Evolutionary conservation across 2,888 invertebrate species (phyloP), one percentile per base, ranked within the genome.

Genomic region (Galerucella calmariensis): DNA sequence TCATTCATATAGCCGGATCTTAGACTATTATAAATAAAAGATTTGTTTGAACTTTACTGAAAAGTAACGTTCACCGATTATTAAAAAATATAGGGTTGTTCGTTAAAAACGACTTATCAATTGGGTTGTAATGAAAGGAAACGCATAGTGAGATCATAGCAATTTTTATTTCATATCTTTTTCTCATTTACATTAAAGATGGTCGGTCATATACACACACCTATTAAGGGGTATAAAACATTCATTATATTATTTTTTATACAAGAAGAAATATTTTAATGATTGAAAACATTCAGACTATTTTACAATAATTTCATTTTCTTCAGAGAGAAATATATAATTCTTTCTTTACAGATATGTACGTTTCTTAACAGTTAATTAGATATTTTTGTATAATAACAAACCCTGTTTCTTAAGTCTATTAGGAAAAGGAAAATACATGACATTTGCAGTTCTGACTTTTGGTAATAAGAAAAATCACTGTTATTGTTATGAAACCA

Each of bases 191-290:
- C 80, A 78, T 76, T 75, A 56, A 77, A 73, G 72, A 69, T 77
- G 79, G 77, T 77, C 35, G 35, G 6, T 46, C 14, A 27, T 20
- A 65, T 48, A 69, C 11, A 72, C 79, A 82, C 79, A 83, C 81
- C 80, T 73, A 81, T 72, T 75, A 75, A 80, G 82, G 35, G 83
- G 83, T 84, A 83, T 79, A 83, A 84, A 84, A 83, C 84, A 84
- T 82, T 80, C 72, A 83, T 74, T 81, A 35, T 35, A 35, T 48
- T 12, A 48, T 48, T 12, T 48, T 81, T 80, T 75, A 67, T 79
- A 79, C 80, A 78, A 72, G 76, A 76, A 78, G 67, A 75, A 56
- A 69, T 70, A 69, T 69, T 62, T 48, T 27, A 70, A 72, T 74
- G 61, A 20, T 58, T 61, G 14, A 14, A 63, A 14, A 79, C 75